A percentile compares a stretch with the other conserved stretches of the same genome.
phyloP scores from a whole-genome alignment of 2,888 invertebrate genomes.

The Entomobrya proxima region DNA sequence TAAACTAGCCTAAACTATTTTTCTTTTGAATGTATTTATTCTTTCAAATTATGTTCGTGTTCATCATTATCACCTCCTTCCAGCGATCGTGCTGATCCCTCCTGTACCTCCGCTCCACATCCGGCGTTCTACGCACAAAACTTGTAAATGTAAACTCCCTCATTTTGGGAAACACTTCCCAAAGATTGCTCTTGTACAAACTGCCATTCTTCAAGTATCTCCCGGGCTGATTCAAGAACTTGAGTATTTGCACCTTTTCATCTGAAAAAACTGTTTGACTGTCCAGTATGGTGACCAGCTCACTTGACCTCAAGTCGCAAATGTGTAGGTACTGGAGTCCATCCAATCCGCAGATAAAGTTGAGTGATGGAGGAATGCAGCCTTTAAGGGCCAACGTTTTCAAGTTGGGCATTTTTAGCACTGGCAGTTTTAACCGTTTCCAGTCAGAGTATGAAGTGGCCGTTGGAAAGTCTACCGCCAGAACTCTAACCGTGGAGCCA shows the following conservation, averaged over 20 bases:
- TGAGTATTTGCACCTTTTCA: conserved; percentile 1
- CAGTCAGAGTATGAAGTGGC: conserved; percentile 20
- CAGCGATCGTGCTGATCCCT: conserved; percentile 19
- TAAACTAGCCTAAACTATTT: no score
- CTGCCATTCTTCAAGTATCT: not conserved
- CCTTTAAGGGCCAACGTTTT: conserved; percentile 12
- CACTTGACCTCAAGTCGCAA: conserved; percentile 8
- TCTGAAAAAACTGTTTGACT: conserved; percentile 7
- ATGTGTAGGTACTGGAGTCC: conserved; percentile 2
- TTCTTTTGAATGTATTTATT: no score
- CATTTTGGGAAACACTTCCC: conserved; percentile 17
- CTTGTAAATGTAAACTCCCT: conserved; percentile 18
- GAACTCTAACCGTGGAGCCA: not conserved
- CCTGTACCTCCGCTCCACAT: not conserved
- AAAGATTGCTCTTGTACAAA: not conserved
- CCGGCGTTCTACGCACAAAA: not conserved
- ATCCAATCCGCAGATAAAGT: not conserved
- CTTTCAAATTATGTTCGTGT: no score
- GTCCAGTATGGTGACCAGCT: conserved; percentile 8
- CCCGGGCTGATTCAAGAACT: not conserved
- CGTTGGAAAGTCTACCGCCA: conserved; percentile 6
- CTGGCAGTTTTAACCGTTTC: not conserved
- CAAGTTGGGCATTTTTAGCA: not conserved
- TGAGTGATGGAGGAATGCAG: conserved; percentile 9
- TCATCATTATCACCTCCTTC: no score